phyloP scores from a whole-genome alignment of 2,888 invertebrate species.

The Pollenia angustigena region DNA sequence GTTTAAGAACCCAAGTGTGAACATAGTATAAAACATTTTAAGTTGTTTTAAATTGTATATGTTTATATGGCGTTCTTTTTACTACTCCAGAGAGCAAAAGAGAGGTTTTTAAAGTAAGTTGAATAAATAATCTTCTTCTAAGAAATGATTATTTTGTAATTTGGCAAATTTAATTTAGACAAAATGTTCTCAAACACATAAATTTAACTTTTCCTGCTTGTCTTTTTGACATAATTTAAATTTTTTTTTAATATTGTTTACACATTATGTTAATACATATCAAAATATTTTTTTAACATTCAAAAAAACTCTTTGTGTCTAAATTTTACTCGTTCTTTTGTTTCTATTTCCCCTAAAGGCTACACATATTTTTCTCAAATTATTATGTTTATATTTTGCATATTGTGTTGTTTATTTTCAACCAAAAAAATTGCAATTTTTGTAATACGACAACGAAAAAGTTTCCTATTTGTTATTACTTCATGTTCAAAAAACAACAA shows the following conservation, averaged over 20 bases:
- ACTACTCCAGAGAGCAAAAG: no score
- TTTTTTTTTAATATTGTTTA: slow-evolving; percentile 19
- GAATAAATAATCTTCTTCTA: no score
- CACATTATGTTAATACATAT: background rate
- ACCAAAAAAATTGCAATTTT: slow-evolving; percentile 17
- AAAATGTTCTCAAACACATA: no score
- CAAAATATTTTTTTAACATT: slow-evolving; percentile 38
- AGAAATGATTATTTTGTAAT: no score
- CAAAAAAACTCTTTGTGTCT: slow-evolving; percentile 19
- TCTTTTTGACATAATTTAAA: slow-evolving; percentile 41
- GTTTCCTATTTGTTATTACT: slow-evolving; percentile 1
- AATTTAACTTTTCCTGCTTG: slow-evolving; percentile 1
- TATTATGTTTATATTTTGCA: slow-evolving; percentile 68
- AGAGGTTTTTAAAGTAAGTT: no score
- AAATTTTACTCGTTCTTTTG: background rate
- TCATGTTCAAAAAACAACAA: background rate
- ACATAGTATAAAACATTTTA: no score
- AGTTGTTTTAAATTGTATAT: no score
- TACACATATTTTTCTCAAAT: slow-evolving; percentile 35
- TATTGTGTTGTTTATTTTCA: slow-evolving; percentile 53
- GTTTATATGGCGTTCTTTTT: no score
- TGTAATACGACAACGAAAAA: slow-evolving; percentile 7
- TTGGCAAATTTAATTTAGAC: no score
- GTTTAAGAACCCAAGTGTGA: no score
- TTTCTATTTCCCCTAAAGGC: slow-evolving; percentile 5